Evolutionary conservation across 2,113 vertebrate genomes (phyloP), one percentile per base, ranked within the genome.

Genomic region (Myotis yumanensis): DNA sequence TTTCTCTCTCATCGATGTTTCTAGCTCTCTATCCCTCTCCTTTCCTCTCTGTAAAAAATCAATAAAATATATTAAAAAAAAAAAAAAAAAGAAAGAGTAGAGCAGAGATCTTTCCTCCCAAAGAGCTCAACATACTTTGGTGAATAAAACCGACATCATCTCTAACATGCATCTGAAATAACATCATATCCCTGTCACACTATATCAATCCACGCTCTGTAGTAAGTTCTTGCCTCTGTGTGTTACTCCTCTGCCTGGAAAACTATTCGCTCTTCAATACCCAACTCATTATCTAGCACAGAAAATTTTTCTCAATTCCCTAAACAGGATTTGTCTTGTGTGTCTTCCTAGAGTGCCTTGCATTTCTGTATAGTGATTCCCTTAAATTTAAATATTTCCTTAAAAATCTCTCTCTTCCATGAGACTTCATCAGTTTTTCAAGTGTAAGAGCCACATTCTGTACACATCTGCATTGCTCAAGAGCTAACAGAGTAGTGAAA

Each of bases 181-280:
- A n/a, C 22, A 52, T 72, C 17, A 23, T 28, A 35, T 40, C 72
- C n/a, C 75, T 86, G 16, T 43, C 5, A 4, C 12, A 5, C 20
- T 5, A 17, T 12, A 18, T 17, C 28, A 23, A 9, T 28, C 51
- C 11, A 5, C 25, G 9, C 9, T 88, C 6, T 80, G 79, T 37
- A 54, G 62, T 3, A 54, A 23, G 15, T 37, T 69, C 86, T 90
- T 51, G 30, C 14, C 5, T 43, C 35, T 93, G n/a, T 51, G n/a
- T 6, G 18, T 62, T 35, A 48, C 46, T 35, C 14, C 7, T 52
- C n/a, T 93, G n/a, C 48, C 80, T 40, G 18, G 20, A 46, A 93
- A 93, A 85, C 72, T 75, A 76, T 3, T 91, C 57, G 52, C 22
- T 35, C 72, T 80, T 96, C 85, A 91, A 15, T 35, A 37, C 18